A percentile compares a stretch with the other conserved stretches of the same genome.
phyloP scores from a whole-genome alignment of 2,797 vertebrate species.

The Hydrolagus colliei region DNA sequence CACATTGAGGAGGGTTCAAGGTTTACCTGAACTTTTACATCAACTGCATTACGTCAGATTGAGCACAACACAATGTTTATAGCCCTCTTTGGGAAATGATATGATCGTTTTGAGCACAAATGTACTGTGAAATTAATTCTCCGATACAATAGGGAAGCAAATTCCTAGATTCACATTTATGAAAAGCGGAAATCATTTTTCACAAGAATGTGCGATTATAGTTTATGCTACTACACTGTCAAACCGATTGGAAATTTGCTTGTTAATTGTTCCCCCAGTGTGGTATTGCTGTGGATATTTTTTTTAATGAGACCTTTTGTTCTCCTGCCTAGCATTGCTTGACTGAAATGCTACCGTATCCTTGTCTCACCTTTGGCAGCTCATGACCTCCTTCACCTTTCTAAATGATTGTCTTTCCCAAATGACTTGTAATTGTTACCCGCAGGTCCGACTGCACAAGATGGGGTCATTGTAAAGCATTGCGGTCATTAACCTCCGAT shows the following conservation, averaged over 20 bases:
- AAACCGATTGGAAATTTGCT: background rate
- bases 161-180: background rate
- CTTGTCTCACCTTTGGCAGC: background rate
- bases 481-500: background rate
- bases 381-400: background rate
- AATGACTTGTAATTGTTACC: background rate
- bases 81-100: background rate
- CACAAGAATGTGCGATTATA: conserved; percentile 1
- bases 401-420: background rate
- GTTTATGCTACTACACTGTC: background rate
- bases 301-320: conserved; percentile 23
- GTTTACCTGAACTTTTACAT: background rate
- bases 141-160: background rate
- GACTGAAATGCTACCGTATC: background rate
- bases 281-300: conserved; percentile 10
- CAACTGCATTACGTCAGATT: background rate
- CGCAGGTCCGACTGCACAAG: background rate
- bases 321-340: background rate
- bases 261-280: conserved; percentile 18
- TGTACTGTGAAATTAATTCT: conserved; percentile 3
- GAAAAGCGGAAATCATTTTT: background rate
- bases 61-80: background rate
- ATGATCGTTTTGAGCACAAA: background rate
- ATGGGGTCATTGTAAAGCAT: background rate
- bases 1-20: background rate